Evolutionary conservation across 1,140 invertebrate species (phyloP), one percentile per base, ranked within the genome.

Genomic region (Tenebrio molitor): DNA sequence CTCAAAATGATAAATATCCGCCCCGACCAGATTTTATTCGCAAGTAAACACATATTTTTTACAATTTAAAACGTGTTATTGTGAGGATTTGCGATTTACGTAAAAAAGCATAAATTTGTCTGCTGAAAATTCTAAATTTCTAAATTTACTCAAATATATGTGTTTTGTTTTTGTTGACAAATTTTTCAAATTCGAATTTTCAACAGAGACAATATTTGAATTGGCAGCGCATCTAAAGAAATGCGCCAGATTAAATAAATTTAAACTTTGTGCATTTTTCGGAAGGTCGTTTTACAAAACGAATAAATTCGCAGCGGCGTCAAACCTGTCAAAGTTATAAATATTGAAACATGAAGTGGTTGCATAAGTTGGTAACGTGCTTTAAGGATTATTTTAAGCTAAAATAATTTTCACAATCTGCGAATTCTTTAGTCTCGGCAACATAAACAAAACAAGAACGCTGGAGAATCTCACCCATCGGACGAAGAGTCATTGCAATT

Each of bases 401-500:
- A n/a, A n/a, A n/a, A n/a, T n/a, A n/a, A n/a, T n/a, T n/a, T n/a
- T n/a, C n/a, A n/a, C n/a, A n/a, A n/a, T n/a, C n/a, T n/a, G n/a
- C n/a, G n/a, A n/a, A n/a, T n/a, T n/a, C n/a, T n/a, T n/a, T n/a
- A n/a, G n/a, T n/a, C n/a, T n/a, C n/a, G n/a, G n/a, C n/a, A n/a
- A n/a, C n/a, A n/a, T n/a, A n/a, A n/a, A n/a, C n/a, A n/a, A n/a
- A n/a, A n/a, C n/a, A n/a, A n/a, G 25, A 29, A 29, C 3, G 25
- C 25, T 29, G 25, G 3, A 65, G 33, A 39, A 23, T 36, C 70
- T 68, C 67, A 73, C 71, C 34, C 46, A 19, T 68, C 53, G 17
- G 64, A 53, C 34, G 64, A 46, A 34, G 71, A 66, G n/a, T 73
- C 71, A 23, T 42, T 58, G 16, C 64, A 73, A 63, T 41, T 39